Base-by-base conservation (phyloP, 2,113 vertebrate genomes). In the Naja naja region DNA sequence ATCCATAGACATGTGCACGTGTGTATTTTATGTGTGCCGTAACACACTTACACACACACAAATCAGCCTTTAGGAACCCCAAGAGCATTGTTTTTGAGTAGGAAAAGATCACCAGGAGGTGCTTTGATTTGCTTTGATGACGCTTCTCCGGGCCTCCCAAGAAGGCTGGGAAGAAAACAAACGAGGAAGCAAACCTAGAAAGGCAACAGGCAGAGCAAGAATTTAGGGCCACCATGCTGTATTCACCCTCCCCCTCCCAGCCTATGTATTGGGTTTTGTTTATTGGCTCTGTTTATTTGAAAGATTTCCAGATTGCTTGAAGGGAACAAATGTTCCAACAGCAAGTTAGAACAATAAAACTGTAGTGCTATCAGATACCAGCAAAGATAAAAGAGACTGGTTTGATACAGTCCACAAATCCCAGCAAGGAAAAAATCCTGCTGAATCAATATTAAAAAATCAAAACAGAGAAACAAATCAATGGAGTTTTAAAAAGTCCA, bases 121-220 rank as follows among this genome's bases (percentile, higher is more conserved):
- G 60, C 93, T 97, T 96, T 96, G 93, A 95, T 96, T 97, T 53
- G 54, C 88, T 96, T 96, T 96, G 87, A 96, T 95, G 94, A 94
- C 90, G 87, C 91, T 91, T 89, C 85, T 64, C 93, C 91, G 94
- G 95, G 92, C 94, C 96, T 96, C 95, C 95, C 91, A 96, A 96
- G 89, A 91, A 96, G 91, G 55, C 39, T 89, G 89, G 94, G 94
- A 39, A 56, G 96, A 96, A 96, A 91, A 92, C 85, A 90, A 94
- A 6, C 92, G 94, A 97, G 94, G 91, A 94, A 52, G 47, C 91
- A 96, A 96, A 92, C 43, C 93, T 54, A 91, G 88, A 69, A 91
- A 87, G 25, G 91, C 91, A 93, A 95, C 94, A 74, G 69, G 18
- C 30, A 94, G 93, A 96, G 89, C 95, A 96, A 94, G 92, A 89